A percentile compares a stretch with the other conserved stretches of the same genome.
These are phyloP conservation scores for Leuctra nigra DNA, from an alignment of 2,888 invertebrate species.

Conservation along the genomic window DNA sequence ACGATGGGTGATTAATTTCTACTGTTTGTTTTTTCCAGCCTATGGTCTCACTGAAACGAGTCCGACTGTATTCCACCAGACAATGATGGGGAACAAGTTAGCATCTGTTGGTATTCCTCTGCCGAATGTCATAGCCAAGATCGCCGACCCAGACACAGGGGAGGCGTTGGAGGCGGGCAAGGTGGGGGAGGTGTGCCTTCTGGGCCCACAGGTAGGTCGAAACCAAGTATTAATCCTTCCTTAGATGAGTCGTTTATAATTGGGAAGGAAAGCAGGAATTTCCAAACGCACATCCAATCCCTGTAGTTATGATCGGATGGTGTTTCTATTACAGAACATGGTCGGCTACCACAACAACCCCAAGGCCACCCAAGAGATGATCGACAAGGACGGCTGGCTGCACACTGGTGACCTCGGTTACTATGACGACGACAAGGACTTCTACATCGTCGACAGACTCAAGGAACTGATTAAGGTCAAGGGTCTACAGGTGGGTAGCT, in stretches of 20 bases:
- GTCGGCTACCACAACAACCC: conserved; percentile 72
- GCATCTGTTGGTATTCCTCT: conserved; percentile 36
- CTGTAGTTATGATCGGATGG: too few species aligned
- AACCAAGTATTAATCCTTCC: too few species aligned
- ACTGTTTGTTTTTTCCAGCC: too few species aligned
- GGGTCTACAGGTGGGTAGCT: conserved; percentile 42
- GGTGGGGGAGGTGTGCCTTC: conserved; percentile 44
- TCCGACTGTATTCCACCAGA: not conserved
- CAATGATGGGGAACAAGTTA: not conserved
- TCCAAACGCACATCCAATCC: too few species aligned
- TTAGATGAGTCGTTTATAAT: too few species aligned
- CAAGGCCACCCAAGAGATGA: conserved; percentile 61
- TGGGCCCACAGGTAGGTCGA: conserved; percentile 41
- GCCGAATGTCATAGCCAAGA: conserved; percentile 40
- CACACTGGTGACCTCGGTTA: conserved; percentile 73
- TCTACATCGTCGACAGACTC: conserved; percentile 68
- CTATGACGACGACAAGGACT: conserved; percentile 65
- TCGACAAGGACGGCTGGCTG: conserved; percentile 74
- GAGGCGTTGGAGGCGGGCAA: conserved; percentile 36
- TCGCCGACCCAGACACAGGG: conserved; percentile 32
- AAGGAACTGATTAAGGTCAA: conserved; percentile 68
- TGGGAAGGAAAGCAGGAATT: too few species aligned
- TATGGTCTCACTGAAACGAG: not conserved
- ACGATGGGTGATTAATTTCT: too few species aligned
- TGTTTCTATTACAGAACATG: conserved; percentile 52